Base-by-base conservation (phyloP, 2,888 invertebrate species). In the Plagodis dolabraria region DNA sequence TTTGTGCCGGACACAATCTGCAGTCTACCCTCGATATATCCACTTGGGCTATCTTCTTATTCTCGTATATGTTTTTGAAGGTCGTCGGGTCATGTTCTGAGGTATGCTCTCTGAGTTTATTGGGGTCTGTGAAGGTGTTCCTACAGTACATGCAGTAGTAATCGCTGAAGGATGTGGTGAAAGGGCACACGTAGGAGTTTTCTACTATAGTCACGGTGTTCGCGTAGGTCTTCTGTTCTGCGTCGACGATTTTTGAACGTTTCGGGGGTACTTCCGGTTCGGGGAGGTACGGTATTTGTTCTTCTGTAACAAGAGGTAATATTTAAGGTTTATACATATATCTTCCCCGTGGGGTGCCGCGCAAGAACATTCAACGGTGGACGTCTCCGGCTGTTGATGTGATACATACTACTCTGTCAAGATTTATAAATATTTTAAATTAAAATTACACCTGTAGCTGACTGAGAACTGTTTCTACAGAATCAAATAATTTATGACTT, bases 131-230 rank as follows among this genome's bases (percentile, higher is more conserved):
- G 71, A 83, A 88, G 4, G 86, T 76, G 52, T 87, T 77, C 0
- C 82, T 69, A 55, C 91, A 91, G 64, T 86, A 91, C 0, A 86
- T 79, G 50, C 87, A 87, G 63, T 76, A 79, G 60, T 82, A 86
- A 47, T 89, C 87, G 51, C 89, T 88, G 63, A 85, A 88, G 0
- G 85, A 84, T 0, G 85, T 85, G 40, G 82, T 82, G 62, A 91
- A 91, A 0, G 90, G 90, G 44, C 89, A 89, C 0, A 83, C 86
- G 46, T 76, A 89, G 0, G 90, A 89, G 53, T 82, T 83, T 47
- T 89, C 86, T 0, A 90, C 83, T 10, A 90, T 70, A 0, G 76
- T 75, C 0, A 80, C 69, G 0, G 84, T 77, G 64, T 91, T 89
- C 0, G 70, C 69, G 35, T 77, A 77, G 0, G 75, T 62, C 62